Base-by-base conservation (phyloP, 2,888 invertebrate species). In the Tetragonisca angustula region DNA sequence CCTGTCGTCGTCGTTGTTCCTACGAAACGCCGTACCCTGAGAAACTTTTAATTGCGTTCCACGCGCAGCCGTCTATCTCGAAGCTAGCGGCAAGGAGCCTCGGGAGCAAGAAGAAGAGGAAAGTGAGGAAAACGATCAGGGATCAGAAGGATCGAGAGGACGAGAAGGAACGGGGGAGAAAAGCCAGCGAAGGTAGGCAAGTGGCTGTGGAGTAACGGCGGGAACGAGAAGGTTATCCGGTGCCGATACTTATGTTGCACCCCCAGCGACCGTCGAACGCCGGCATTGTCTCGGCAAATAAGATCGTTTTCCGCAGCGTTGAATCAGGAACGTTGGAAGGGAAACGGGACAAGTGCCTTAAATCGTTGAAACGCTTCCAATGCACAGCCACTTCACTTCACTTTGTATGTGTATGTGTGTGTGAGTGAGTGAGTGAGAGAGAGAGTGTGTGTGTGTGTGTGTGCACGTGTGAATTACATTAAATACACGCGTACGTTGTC, bases 31-130 rank as follows among this genome's bases (percentile, higher is more conserved):
- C 76, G 80, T 82, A 87, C 91, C 87, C 91, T 91, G 91, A 88
- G 91, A 92, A 92, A 92, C 91, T 92, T 92, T 92, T 92, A 92
- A 92, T 92, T 92, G 90, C 91, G 91, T 90, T 91, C 90, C 91
- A 89, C 90, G 87, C 88, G 89, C 88, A 76, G 83, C 77, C 88
- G 84, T 88, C 83, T 84, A 77, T 79, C 85, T 87, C 87, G 85
- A 73, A 73, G 65, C 61, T 15, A 17, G 49, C 68, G 59, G 59
- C 65, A 68, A 72, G 67, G 74, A 54, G 49, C 64, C 69, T 61
- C 76, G 69, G 65, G 70, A 24, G 36, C 32, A n/a, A 19, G 19
- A 17, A 19, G 15, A 4, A 52, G 54, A 52, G 6, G 36, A 15
- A 36, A 50, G 43, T 24, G 36, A 62, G 5, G 54, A 15, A 61